Base-by-base conservation (phyloP, 2,888 invertebrate genomes). In the Epistrophella euchroma region DNA sequence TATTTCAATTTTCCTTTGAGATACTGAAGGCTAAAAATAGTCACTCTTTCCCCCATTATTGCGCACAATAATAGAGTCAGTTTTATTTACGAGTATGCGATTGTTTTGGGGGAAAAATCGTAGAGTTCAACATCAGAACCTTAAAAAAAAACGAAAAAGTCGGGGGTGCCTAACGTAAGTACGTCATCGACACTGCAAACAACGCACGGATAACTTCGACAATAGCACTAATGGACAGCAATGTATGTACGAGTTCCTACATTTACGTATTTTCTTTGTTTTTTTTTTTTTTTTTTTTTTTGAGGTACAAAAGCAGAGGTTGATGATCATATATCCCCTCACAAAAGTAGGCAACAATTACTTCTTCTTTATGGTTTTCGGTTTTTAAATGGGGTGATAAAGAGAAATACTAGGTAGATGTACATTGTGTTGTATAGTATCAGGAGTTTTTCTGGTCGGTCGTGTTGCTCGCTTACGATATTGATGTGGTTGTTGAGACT, bases 261-360 rank as follows among this genome's bases (percentile, higher is more conserved):
- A 4, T 4, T 4, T 28, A 4, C 0, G 32, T 32, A 9, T 5
- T 32, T 32, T 6, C 0, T 0, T 40, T 40, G 4, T 45, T 75
- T 56, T 43, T 22, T 55, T 60, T 62, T 56, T 35, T 71, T 47
- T 64, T 60, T 60, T 40, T 37, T 28, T 17, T 11, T 7, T 32
- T 32, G 32, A 7, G 9, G 32, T 7, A 10, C 35, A 45, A 25
- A 75, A 72, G 40, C 35, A 19, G 70, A 58, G 22, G 43, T 35
- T 73, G 70, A 85, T 76, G 60, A 32, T n/a, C n/a, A n/a, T n/a
- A n/a, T 80, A 76, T 76, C 35, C 47, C 19, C 56, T 17, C 73
- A 47, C 35, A 35, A 50, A 77, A 70, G n/a, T 80, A 85, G 68
- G 70, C 76, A 80, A 62, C 85, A 76, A 85, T 80, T 76, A 77